Percentiles rank a stretch among this genome's conserved stretches.
Evolutionary conservation across 35 echinoderm and acorn worm genomes (phyloP).

Genomic region (Heliocidaris tuberculata): DNA sequence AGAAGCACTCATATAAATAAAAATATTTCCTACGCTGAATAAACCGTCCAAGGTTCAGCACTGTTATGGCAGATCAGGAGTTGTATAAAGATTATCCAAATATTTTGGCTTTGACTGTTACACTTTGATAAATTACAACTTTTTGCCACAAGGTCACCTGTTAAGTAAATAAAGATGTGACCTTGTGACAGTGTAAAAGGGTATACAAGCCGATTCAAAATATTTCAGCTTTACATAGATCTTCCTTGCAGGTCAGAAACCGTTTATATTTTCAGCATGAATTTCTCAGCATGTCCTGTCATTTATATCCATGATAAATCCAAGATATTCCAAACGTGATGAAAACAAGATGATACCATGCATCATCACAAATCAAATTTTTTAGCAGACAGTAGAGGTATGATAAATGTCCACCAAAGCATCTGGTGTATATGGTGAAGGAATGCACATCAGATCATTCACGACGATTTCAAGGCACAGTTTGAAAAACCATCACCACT

Average conservation of each 20-base stretch:
- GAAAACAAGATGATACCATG: background rate
- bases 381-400: background rate
- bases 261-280: background rate
- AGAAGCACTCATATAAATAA: background rate
- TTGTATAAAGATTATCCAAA: background rate
- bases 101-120: background rate
- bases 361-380: background rate
- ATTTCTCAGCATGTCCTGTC: background rate
- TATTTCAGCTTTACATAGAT: background rate
- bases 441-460: background rate
- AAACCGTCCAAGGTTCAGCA: background rate
- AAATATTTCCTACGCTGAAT: constrained; percentile 12
- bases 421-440: background rate
- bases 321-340: background rate
- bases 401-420: background rate
- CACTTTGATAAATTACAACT: background rate
- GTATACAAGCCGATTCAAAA: background rate
- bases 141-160: background rate
- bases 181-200: background rate
- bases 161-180: background rate
- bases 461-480: background rate
- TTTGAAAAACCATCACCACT: background rate
- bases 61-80: background rate
- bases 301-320: constrained; percentile 13
- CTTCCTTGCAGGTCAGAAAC: background rate